Conservation (phyloP, 2,888 invertebrate genomes). For the Saturnia pavonia region DNA sequence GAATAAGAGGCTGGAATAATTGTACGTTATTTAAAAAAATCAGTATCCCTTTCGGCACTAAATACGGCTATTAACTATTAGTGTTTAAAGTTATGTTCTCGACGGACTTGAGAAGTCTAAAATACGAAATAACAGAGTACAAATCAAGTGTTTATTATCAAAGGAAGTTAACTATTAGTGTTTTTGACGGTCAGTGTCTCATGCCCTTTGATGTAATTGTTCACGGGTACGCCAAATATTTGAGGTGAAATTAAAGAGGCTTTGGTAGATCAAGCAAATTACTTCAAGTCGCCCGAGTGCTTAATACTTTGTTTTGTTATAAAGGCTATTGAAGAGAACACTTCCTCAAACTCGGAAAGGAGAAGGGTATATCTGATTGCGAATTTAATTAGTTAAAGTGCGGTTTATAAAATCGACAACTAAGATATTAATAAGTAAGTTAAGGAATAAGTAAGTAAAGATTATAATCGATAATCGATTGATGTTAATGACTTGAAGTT, state of each 20-base stretch:
- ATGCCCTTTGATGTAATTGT: slow-evolving; percentile 59
- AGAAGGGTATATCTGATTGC: too few relatives aligned
- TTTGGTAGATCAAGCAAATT: slow-evolving; percentile 34
- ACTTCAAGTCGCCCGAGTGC: slow-evolving; percentile 15
- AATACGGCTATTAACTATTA: too few relatives aligned
- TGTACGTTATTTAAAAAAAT: not conserved
- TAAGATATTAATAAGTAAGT: too few relatives aligned
- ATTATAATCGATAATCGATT: too few relatives aligned
- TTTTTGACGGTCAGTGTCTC: slow-evolving; percentile 58
- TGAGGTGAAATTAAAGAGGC: slow-evolving; percentile 42
- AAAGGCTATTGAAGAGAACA: not conserved
- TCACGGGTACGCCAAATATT: slow-evolving; percentile 53
- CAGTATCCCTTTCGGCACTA: not conserved
- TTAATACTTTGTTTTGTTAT: slow-evolving; percentile 6
- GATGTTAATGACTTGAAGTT: too few relatives aligned
- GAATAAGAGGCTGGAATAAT: too few relatives aligned
- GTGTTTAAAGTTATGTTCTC: slow-evolving; percentile 41
- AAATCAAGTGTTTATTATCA: slow-evolving; percentile 55
- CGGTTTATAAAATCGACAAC: too few relatives aligned
- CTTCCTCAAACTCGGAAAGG: slow-evolving; percentile 1
- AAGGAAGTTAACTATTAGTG: slow-evolving; percentile 61
- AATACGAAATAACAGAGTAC: slow-evolving; percentile 45
- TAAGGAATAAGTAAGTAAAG: too few relatives aligned
- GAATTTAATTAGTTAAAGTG: too few relatives aligned
- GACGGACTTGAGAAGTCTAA: slow-evolving; percentile 45